Percentiles rank a stretch among this genome's conserved stretches.
Evolutionary conservation across 2,888 invertebrate species (phyloP).

Genomic region (Molanna angustata): DNA sequence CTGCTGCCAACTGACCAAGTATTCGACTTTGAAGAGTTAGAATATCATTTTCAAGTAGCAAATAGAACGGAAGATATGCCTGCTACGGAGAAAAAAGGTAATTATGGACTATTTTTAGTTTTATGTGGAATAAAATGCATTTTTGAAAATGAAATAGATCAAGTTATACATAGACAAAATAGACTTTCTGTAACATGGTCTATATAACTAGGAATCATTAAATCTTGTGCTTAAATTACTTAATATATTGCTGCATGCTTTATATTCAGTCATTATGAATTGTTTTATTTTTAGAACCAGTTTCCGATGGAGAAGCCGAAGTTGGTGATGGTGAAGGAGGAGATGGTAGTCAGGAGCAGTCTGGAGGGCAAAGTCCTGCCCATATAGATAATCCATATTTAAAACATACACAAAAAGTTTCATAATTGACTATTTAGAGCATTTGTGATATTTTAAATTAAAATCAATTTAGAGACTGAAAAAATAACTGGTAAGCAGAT

Average conservation of each 20-base stretch:
- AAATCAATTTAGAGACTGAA: too few relatives aligned
- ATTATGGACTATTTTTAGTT: too few relatives aligned
- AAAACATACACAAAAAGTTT: constrained; percentile 36
- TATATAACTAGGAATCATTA: too few relatives aligned
- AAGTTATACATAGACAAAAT: too few relatives aligned
- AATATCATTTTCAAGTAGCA: constrained; percentile 68
- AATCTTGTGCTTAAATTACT: too few relatives aligned
- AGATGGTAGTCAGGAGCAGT: constrained; percentile 35
- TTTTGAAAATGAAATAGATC: too few relatives aligned
- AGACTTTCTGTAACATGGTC: too few relatives aligned
- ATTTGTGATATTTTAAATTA: neutral
- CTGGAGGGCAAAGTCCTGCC: constrained; percentile 45
- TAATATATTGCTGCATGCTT: too few relatives aligned
- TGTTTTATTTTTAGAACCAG: constrained; percentile 19
- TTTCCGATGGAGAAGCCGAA: constrained; percentile 39
- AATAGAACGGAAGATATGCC: constrained; percentile 63
- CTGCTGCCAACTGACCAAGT: constrained; percentile 92
- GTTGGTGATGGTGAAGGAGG: constrained; percentile 46
- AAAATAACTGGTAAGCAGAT: too few relatives aligned
- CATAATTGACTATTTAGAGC: constrained; percentile 5
- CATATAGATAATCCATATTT: constrained; percentile 77
- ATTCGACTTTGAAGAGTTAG: constrained; percentile 84
- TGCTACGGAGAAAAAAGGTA: constrained; percentile 54
- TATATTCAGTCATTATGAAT: too few relatives aligned
- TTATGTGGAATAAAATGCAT: too few relatives aligned